phyloP scores from a whole-genome alignment of 2,888 invertebrate genomes.

The Malacosoma neustria region DNA sequence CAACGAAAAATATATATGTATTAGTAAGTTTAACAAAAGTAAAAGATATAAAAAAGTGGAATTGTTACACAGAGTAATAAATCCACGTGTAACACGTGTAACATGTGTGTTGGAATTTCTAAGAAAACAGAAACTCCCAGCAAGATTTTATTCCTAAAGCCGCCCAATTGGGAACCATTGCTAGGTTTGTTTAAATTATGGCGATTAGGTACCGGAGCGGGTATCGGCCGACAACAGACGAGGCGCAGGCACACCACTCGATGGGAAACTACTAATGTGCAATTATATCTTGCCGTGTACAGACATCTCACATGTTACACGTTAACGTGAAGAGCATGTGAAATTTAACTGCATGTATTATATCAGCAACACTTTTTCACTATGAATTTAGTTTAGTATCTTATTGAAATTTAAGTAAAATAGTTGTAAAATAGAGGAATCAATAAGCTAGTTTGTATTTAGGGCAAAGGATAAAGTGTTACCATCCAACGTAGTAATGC shows the following conservation, averaged over 20 bases:
- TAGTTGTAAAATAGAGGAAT: no score
- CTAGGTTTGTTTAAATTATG: conserved; percentile 58
- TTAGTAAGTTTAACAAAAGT: not conserved
- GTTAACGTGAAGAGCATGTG: conserved; percentile 12
- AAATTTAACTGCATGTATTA: not conserved
- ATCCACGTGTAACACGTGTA: conserved; percentile 7
- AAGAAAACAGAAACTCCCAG: conserved; percentile 26
- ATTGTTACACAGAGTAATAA: conserved; percentile 4
- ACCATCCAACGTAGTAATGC: no score
- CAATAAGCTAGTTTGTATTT: no score
- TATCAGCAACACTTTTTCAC: no score
- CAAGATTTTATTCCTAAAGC: conserved; percentile 52
- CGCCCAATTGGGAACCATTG: conserved; percentile 35
- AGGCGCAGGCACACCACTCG: conserved; percentile 38
- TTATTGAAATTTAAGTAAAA: no score
- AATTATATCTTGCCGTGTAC: conserved; percentile 32
- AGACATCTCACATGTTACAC: conserved; percentile 29
- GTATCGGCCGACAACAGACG: conserved; percentile 58
- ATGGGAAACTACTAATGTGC: conserved; percentile 36
- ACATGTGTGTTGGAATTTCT: conserved; percentile 26
- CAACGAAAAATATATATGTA: no score
- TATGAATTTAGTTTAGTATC: no score
- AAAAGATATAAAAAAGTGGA: not conserved
- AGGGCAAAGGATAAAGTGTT: no score
- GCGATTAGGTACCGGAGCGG: conserved; percentile 41